Conservation (phyloP, 2,888 invertebrate genomes). For the Dermolepida albohirtum region DNA sequence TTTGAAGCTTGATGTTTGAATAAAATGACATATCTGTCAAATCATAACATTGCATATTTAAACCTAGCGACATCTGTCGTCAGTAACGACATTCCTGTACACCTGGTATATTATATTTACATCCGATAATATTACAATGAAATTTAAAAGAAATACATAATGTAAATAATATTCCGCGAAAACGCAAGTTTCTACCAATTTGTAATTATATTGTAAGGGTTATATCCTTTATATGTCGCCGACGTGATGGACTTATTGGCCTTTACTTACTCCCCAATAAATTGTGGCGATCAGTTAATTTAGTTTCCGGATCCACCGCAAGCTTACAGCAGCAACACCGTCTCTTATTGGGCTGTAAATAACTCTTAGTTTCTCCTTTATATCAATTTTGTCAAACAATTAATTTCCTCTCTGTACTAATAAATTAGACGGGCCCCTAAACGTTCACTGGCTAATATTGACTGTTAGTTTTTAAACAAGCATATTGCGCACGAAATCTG, state of each 20-base stretch:
- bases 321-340: slow-evolving; percentile 54
- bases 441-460: slow-evolving; percentile 20
- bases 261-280: slow-evolving; percentile 64
- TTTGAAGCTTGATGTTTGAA: too few species aligned
- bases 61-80: too few species aligned
- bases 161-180: background rate
- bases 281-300: slow-evolving; percentile 65
- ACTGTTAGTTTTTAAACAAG: background rate
- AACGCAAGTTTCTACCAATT: background rate
- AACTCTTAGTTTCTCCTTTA: slow-evolving; percentile 52
- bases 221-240: slow-evolving; percentile 6
- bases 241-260: slow-evolving; percentile 64
- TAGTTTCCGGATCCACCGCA: slow-evolving; percentile 54
- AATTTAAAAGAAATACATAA: too few species aligned
- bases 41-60: too few species aligned
- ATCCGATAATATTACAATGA: too few species aligned
- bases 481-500: too few species aligned
- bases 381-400: slow-evolving; percentile 44
- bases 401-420: slow-evolving; percentile 31
- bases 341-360: slow-evolving; percentile 52
- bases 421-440: slow-evolving; percentile 31
- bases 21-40: too few species aligned
- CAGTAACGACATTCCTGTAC: too few species aligned
- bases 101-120: too few species aligned
- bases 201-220: background rate